Evolutionary conservation across 2,113 vertebrate species (phyloP).

Genomic region (Aix galericulata): DNA sequence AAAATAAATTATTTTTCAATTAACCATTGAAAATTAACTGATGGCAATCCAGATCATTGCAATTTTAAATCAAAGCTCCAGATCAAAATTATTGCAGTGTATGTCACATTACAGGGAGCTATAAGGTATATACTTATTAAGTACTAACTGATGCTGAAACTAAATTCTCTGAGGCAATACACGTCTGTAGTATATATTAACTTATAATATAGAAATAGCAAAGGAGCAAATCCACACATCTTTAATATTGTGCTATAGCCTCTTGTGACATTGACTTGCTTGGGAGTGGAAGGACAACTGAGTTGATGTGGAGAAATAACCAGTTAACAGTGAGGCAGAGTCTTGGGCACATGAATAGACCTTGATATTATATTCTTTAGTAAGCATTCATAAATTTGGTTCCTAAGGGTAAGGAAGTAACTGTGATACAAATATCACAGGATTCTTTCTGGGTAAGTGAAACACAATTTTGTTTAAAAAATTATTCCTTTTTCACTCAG

Average conservation of each 20-base stretch:
- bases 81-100: background rate
- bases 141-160: background rate
- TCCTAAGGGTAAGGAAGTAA: background rate
- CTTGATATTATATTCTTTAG: background rate
- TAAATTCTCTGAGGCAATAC: background rate
- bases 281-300: background rate
- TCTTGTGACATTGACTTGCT: background rate
- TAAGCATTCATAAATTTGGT: background rate
- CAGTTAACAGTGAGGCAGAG: background rate
- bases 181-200: background rate
- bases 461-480: background rate
- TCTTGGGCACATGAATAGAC: background rate
- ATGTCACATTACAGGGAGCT: background rate
- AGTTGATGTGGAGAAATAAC: background rate
- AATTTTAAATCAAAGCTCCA: background rate
- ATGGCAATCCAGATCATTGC: background rate
- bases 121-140: background rate
- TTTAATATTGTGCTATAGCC: background rate
- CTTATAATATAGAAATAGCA: background rate
- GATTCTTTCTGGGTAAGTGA: background rate
- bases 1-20: conserved; percentile 55
- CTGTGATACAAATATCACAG: background rate
- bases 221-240: background rate
- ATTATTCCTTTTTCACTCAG: background rate
- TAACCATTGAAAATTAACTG: conserved; percentile 6